Evolutionary conservation across 2,888 invertebrate genomes (phyloP).

Genomic region (Athetis lepigone): DNA sequence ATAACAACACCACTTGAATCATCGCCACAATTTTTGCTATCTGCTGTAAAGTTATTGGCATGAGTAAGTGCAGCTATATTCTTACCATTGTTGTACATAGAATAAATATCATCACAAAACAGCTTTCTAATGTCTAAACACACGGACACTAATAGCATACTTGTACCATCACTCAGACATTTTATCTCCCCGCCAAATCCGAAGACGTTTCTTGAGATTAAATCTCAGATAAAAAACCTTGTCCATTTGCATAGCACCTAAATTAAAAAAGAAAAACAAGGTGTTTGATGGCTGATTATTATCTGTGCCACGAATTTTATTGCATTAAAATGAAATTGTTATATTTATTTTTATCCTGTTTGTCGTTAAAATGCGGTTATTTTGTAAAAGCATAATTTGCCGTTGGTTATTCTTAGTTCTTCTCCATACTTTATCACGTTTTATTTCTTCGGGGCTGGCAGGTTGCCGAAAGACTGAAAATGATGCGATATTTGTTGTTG

Average conservation of each 20-base stretch:
- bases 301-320: conserved; percentile 57
- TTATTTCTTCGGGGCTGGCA: conserved; percentile 42
- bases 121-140: conserved; percentile 62
- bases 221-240: conserved; percentile 67
- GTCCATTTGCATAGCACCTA: conserved; percentile 71
- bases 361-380: conserved; percentile 43
- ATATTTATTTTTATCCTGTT: conserved; percentile 41
- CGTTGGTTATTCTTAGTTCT: conserved; percentile 35
- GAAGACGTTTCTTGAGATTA: conserved; percentile 69
- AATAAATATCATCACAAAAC: conserved; percentile 57
- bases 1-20: conserved; percentile 24
- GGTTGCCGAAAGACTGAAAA: conserved; percentile 34
- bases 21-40: conserved; percentile 10
- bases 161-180: conserved; percentile 65
- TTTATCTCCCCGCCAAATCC: conserved; percentile 69
- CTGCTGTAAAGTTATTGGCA: conserved; percentile 9
- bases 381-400: conserved; percentile 35
- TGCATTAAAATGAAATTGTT: conserved; percentile 37
- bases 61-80: conserved; percentile 34
- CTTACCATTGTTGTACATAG: conserved; percentile 47
- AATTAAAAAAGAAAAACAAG: conserved; percentile 70
- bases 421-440: conserved; percentile 32
- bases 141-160: conserved; percentile 61
- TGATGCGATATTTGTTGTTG: conserved; percentile 27
- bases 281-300: conserved; percentile 67